Evolutionary conservation across 1,140 invertebrate species (phyloP), one percentile per base, ranked within the genome.

Genomic region (Triops cancriformis): DNA sequence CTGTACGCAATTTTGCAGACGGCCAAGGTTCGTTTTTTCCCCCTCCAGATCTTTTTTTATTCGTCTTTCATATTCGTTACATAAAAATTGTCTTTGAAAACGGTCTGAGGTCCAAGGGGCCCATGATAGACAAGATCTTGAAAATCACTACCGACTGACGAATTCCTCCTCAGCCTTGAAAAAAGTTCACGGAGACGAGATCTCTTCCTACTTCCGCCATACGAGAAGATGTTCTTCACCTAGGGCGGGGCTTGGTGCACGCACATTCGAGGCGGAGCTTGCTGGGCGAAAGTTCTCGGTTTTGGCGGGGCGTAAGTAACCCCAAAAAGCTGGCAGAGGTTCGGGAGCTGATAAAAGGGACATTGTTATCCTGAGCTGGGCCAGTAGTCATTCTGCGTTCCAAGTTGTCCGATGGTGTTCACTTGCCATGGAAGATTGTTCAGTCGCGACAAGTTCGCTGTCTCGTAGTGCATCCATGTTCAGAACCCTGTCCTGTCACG

Each of bases 121-220:
- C 2, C 7, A 4, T 37, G 31, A 37, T 37, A 37, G 31, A 37
- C 7, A 37, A 37, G 7, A 37, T 37, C 31, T 37, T 37, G 31
- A 7, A 37, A 37, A 37, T 37, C 7, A 37, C 31, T 37, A 37
- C 31, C 31, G 2, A 7, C 31, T 37, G 2, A 7, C 2, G 31
- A 23, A 64, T 9, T 5, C 23, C 51, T 23, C 14, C 7, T 64
- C 18, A 64, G 51, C 51, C 51, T 64, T 64, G 51, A 23, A 64
- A 64, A 64, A 37, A 37, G 31, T 64, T 18, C 23, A 64, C 14
- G 18, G 51, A 64, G 51, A 23, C 51, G 51, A 14, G 23, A 64
- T 64, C 51, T 64, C 51, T 64, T 64, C 51, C 51, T 64, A 1
- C 51, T 64, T 64, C 51, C 51, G 51, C 51, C 51, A n/a, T 64